Conservation (phyloP, 2,113 vertebrate genomes). For the Melanocharis versteri region DNA sequence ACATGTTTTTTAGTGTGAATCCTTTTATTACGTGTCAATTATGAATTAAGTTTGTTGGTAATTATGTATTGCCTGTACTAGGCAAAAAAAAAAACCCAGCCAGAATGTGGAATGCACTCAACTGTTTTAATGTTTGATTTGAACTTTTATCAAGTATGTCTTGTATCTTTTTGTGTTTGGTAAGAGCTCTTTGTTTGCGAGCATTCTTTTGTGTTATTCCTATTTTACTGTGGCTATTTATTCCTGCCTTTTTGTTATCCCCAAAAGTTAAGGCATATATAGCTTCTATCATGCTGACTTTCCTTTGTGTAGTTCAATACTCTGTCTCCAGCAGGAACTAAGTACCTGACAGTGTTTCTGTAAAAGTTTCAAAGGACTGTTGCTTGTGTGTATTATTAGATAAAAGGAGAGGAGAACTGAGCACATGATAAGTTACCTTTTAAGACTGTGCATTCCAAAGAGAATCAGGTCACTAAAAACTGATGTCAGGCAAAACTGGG, state of each 20-base stretch:
- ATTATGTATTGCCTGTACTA: background rate
- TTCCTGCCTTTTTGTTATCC: constrained; percentile 8
- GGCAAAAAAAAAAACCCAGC: background rate
- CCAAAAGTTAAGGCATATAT: background rate
- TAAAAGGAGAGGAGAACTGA: background rate
- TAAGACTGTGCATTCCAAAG: background rate
- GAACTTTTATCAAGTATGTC: background rate
- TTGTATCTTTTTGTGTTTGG: background rate
- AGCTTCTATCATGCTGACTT: background rate
- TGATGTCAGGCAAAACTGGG: background rate
- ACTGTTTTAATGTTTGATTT: background rate
- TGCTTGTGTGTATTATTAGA: constrained; percentile 28
- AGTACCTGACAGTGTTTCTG: background rate
- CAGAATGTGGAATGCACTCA: background rate
- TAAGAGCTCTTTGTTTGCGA: background rate
- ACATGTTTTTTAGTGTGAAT: background rate
- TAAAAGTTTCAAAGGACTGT: background rate
- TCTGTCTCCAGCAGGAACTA: background rate
- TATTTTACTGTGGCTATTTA: background rate
- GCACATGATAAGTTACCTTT: background rate
- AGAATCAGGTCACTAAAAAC: constrained; percentile 35
- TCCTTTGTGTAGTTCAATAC: background rate
- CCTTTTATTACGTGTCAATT: background rate
- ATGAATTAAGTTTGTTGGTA: background rate
- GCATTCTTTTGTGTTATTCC: background rate